Conservation (phyloP, 2,888 invertebrate genomes). For the Abrostola triplasia region DNA sequence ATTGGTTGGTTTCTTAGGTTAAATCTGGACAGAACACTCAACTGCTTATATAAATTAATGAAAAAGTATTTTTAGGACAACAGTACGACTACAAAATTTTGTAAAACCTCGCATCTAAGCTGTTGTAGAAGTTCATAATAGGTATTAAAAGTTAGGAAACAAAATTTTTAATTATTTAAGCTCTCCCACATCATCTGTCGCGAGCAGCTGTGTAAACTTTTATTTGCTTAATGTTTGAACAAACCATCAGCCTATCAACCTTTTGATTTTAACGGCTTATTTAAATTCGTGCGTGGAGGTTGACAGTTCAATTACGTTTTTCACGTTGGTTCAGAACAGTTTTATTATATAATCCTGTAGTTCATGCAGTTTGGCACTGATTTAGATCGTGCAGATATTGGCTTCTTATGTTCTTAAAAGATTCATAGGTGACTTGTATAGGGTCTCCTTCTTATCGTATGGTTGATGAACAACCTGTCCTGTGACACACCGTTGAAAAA, state of each 20-base stretch:
- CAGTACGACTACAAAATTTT: conserved; percentile 14
- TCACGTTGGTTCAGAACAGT: no score
- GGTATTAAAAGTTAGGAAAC: conserved; percentile 11
- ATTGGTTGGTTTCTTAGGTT: conserved; percentile 47
- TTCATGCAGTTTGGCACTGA: no score
- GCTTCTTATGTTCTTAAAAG: no score
- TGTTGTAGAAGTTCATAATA: conserved; percentile 7
- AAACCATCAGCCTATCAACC: not conserved
- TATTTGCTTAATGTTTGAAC: not conserved
- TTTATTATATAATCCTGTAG: no score
- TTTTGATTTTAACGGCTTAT: not conserved
- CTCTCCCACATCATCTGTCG: not conserved
- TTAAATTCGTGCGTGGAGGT: no score
- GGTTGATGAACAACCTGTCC: no score
- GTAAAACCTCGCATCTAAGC: conserved; percentile 2
- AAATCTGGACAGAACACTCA: conserved; percentile 15
- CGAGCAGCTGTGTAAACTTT: not conserved
- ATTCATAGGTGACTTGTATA: no score
- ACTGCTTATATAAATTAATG: conserved; percentile 9
- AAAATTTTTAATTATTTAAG: not conserved
- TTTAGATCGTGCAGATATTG: no score
- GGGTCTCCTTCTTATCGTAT: no score
- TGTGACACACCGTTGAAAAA: no score
- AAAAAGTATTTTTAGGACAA: conserved; percentile 3
- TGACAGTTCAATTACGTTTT: no score